Conservation (phyloP, 1,140 invertebrate species). For the Sesamia nonagrioides region DNA sequence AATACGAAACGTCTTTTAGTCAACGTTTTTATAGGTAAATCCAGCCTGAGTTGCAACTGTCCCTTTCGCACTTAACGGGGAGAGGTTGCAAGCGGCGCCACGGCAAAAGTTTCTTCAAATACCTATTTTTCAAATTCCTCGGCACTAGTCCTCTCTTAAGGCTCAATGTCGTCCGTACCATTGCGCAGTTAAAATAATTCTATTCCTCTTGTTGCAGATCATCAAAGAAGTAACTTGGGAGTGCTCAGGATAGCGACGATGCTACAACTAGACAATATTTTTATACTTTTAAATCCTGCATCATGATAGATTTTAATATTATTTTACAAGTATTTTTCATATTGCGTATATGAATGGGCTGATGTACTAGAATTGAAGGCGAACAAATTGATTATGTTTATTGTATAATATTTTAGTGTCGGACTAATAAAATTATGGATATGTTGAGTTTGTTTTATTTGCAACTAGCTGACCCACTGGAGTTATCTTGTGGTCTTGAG, state of each 20-base stretch:
- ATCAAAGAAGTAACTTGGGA: background rate
- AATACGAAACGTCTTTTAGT: no score
- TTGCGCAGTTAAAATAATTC: no score
- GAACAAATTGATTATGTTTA: slow-evolving; percentile 53
- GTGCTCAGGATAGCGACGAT: slow-evolving; percentile 11
- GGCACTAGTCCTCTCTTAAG: no score
- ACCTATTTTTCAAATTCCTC: no score
- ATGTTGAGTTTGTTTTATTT: slow-evolving; percentile 16
- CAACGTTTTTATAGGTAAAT: no score
- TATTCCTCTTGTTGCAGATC: background rate
- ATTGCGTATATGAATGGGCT: slow-evolving; percentile 58
- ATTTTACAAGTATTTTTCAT: slow-evolving; percentile 55
- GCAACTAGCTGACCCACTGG: background rate
- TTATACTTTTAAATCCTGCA: slow-evolving; percentile 40
- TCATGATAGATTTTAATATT: slow-evolving; percentile 47
- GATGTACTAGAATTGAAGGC: slow-evolving; percentile 41
- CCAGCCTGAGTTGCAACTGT: no score
- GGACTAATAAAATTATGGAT: slow-evolving; percentile 53
- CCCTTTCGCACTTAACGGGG: no score
- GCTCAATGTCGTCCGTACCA: no score
- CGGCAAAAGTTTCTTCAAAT: no score
- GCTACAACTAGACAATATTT: slow-evolving; percentile 16
- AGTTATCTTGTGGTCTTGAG: no score
- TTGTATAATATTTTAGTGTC: slow-evolving; percentile 57
- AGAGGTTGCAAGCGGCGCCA: no score